Percentiles rank a stretch among this genome's conserved stretches.
Conservation (phyloP, 2,113 vertebrate species). For the Furnarius figulus region DNA sequence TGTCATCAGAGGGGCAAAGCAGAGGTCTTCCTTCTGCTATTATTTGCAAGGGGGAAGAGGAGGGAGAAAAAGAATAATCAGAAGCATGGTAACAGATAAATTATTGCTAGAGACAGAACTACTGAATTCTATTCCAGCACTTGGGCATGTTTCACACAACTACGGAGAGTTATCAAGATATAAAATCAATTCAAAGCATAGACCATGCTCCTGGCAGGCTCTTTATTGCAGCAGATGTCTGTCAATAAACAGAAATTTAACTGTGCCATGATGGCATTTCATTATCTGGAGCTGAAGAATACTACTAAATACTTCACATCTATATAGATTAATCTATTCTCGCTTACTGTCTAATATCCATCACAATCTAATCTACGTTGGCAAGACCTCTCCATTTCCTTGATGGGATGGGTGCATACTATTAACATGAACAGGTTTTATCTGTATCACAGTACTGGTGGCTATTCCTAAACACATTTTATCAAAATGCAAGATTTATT, state of each 20-base stretch:
- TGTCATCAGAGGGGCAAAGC: background rate
- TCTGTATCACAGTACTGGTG: background rate
- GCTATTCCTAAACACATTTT: background rate
- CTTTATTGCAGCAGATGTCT: constrained; percentile 6
- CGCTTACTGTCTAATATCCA: background rate
- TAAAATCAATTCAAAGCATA: constrained; percentile 36
- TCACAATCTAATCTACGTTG: background rate
- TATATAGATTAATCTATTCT: constrained; percentile 10
- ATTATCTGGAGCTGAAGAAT: constrained; percentile 20
- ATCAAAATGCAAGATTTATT: background rate
- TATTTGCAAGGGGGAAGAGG: background rate
- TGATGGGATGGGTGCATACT: background rate
- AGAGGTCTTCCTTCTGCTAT: background rate
- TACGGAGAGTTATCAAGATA: background rate
- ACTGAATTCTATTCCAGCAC: background rate
- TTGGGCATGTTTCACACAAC: constrained; percentile 7
- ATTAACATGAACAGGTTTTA: background rate
- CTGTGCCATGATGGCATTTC: background rate
- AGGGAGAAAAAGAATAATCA: background rate
- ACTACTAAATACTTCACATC: constrained; percentile 30
- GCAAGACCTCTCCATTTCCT: background rate
- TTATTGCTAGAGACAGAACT: background rate
- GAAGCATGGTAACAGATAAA: background rate
- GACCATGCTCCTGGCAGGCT: constrained; percentile 4
- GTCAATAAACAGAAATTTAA: constrained; percentile 52